Percentiles rank a stretch among this genome's conserved stretches.
Evolutionary conservation across 2,797 vertebrate genomes (phyloP).

Genomic region (Mastacembelus armatus): DNA sequence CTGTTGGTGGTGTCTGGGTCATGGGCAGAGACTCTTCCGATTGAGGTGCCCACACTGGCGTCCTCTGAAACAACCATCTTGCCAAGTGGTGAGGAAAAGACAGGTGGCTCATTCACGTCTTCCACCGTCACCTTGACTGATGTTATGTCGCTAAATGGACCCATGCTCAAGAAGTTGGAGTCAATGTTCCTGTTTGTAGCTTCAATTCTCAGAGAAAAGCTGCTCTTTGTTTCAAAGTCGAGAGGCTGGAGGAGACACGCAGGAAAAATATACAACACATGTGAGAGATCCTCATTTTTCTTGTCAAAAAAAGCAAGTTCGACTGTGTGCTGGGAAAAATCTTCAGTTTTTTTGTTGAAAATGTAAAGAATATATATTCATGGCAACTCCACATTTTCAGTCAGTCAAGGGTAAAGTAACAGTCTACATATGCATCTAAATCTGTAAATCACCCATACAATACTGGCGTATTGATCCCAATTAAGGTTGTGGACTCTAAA

Average conservation of each 20-base stretch:
- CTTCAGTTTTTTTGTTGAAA: conserved; percentile 5
- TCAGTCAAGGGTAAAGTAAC: conserved; percentile 5
- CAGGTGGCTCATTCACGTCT: conserved; percentile 93
- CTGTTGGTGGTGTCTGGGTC: conserved; percentile 92
- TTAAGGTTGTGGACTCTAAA: conserved; percentile 40
- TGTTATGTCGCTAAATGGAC: conserved; percentile 92
- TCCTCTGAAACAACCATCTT: conserved; percentile 93
- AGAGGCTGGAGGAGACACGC: conserved; percentile 82
- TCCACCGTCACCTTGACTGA: conserved; percentile 92
- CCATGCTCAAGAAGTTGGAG: conserved; percentile 89
- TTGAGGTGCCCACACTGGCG: conserved; percentile 89
- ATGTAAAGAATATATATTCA: background rate
- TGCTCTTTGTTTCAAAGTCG: conserved; percentile 93
- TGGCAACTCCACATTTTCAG: background rate
- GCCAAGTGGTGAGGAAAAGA: conserved; percentile 87
- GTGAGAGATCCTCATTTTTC: background rate
- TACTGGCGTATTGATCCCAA: conserved; percentile 43
- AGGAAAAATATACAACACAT: background rate
- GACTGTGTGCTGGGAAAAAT: background rate
- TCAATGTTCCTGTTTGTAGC: conserved; percentile 94
- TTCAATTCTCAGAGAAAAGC: conserved; percentile 91
- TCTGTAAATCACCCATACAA: conserved; percentile 31
- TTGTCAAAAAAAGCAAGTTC: conserved; percentile 10
- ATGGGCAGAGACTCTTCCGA: conserved; percentile 91
- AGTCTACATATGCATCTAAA: conserved; percentile 6